Percentiles rank a stretch among this genome's conserved stretches.
phyloP scores from a whole-genome alignment of 2,888 invertebrate genomes.

The Hirtodrosophila trivittata region DNA sequence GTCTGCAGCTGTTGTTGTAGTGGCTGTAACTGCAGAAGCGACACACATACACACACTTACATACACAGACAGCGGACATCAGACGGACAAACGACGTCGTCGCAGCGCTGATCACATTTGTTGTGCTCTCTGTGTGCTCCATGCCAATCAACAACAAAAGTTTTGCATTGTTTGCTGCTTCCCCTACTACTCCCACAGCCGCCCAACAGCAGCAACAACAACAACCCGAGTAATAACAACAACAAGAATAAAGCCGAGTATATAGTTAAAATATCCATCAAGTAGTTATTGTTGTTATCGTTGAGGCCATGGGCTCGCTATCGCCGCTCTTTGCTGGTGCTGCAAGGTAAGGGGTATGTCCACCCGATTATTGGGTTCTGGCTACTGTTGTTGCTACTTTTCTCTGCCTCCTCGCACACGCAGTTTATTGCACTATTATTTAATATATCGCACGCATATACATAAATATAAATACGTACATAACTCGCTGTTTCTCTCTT shows the following conservation, averaged over 20 bases:
- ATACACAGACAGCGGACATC: neutral
- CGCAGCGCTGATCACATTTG: slow-evolving; percentile 40
- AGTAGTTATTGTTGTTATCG: slow-evolving; percentile 29
- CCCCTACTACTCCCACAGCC: slow-evolving; percentile 40
- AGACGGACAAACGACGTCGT: slow-evolving; percentile 14
- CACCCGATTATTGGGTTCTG: slow-evolving; percentile 27
- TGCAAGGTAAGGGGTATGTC: slow-evolving; percentile 57
- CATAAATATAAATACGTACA: slow-evolving; percentile 17
- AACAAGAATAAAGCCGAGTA: slow-evolving; percentile 28
- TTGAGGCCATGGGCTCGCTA: slow-evolving; percentile 43
- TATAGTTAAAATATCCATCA: slow-evolving; percentile 34
- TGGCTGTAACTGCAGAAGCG: slow-evolving; percentile 42
- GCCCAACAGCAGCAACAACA: slow-evolving; percentile 46
- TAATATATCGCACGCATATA: slow-evolving; percentile 34
- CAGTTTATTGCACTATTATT: slow-evolving; percentile 55
- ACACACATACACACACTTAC: slow-evolving; percentile 10
- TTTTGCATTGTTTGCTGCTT: slow-evolving; percentile 56
- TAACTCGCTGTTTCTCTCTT: slow-evolving; percentile 21
- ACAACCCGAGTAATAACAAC: slow-evolving; percentile 17
- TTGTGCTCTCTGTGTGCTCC: slow-evolving; percentile 37
- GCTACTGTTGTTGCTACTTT: slow-evolving; percentile 26
- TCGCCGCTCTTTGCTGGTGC: slow-evolving; percentile 31
- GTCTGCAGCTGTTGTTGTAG: slow-evolving; percentile 22
- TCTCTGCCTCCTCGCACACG: slow-evolving; percentile 13
- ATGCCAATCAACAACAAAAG: slow-evolving; percentile 63